These are phyloP conservation scores for Chloroclystis v-ata DNA, from an alignment of 2,888 invertebrate genomes.

Conservation along the genomic window DNA sequence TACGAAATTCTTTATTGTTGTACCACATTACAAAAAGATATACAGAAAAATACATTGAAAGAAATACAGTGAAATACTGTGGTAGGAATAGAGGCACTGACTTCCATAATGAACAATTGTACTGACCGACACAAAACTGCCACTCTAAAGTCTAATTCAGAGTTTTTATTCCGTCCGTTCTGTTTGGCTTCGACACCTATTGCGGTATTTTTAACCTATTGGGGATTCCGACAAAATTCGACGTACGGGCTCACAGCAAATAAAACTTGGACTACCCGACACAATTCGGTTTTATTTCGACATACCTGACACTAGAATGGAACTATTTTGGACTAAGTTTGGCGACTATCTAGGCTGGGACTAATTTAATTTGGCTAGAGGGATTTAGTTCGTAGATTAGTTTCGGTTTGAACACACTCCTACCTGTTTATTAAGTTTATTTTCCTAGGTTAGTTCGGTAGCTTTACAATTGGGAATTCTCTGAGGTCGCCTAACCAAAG, in stretches of 20 bases:
- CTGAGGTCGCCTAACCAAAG: not conserved
- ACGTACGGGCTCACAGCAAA: conserved; percentile 1
- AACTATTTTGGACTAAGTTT: not conserved
- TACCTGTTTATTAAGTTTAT: not conserved
- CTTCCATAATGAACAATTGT: too few relatives aligned
- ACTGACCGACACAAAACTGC: not conserved
- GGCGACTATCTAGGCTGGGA: not conserved
- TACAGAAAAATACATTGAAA: too few relatives aligned
- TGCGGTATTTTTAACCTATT: not conserved
- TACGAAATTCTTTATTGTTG: too few relatives aligned
- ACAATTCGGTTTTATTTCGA: not conserved
- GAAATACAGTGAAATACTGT: too few relatives aligned
- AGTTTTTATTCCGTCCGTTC: too few relatives aligned
- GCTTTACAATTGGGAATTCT: not conserved
- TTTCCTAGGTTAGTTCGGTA: not conserved
- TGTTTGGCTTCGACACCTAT: not conserved
- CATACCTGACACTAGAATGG: too few relatives aligned
- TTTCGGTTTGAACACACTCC: not conserved
- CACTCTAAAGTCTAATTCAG: not conserved
- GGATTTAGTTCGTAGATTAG: conserved; percentile 15
- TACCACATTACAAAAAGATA: too few relatives aligned
- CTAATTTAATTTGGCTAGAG: conserved; percentile 1
- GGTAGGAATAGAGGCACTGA: too few relatives aligned
- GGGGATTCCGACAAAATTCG: not conserved
- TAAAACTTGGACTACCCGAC: conserved; percentile 1